Conservation (phyloP, 2,113 vertebrate genomes). For the Oxygymnocypris stewartii region DNA sequence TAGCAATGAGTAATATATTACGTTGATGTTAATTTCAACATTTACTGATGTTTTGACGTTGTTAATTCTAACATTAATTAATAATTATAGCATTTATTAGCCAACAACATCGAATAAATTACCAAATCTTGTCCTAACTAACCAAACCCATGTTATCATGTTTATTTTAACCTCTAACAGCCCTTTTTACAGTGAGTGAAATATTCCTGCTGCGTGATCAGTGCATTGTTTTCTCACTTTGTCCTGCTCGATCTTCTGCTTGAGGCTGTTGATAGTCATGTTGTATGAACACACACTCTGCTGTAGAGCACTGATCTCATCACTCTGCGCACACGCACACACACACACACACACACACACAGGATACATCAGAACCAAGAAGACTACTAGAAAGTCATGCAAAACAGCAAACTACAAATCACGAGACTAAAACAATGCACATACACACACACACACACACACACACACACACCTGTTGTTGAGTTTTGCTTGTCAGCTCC, state of each 20-base stretch:
- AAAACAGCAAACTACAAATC: background rate
- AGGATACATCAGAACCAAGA: background rate
- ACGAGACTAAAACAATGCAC: background rate
- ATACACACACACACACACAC: constrained; percentile 72
- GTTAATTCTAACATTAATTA: background rate
- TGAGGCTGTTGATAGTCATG: constrained; percentile 73
- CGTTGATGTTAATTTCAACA: background rate
- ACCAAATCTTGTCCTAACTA: background rate
- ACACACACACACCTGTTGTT: constrained; percentile 83
- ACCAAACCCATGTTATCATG: background rate
- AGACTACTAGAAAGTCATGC: background rate
- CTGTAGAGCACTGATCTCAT: constrained; percentile 74
- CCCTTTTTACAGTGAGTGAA: background rate
- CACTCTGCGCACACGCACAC: constrained; percentile 62
- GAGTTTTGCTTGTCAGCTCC: constrained; percentile 71
- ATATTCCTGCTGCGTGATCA: background rate
- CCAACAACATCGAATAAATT: background rate
- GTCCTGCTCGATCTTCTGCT: constrained; percentile 83
- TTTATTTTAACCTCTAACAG: background rate
- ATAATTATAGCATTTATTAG: background rate
- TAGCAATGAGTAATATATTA: no score
- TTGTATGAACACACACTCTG: constrained; percentile 73
- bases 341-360: background rate
- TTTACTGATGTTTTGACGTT: background rate
- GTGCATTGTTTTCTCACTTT: constrained; percentile 74